phyloP scores from a whole-genome alignment of 2,113 vertebrate genomes.

The Phocoena phocoena region DNA sequence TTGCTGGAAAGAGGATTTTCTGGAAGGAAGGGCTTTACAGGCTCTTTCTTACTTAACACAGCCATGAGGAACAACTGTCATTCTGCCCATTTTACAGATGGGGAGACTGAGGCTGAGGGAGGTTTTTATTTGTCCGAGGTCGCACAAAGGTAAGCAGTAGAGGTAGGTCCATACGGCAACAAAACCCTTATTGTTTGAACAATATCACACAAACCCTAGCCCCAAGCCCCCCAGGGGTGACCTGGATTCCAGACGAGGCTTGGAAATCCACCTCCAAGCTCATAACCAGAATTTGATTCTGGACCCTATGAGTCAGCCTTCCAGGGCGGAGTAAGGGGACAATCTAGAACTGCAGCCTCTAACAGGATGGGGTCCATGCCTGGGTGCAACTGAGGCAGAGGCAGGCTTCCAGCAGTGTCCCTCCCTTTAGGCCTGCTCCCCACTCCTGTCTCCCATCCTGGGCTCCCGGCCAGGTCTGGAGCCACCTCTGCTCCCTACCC shows the following conservation, averaged over 20 bases:
- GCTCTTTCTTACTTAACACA: background rate
- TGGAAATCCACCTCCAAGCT: background rate
- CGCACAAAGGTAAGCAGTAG: background rate
- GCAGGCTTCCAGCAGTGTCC: background rate
- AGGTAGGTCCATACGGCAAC: background rate
- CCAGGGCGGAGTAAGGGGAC: fast-evolving
- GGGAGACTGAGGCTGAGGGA: background rate
- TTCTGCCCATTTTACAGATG: background rate
- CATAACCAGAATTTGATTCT: background rate
- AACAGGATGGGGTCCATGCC: background rate
- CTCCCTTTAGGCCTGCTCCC: background rate
- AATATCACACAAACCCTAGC: background rate
- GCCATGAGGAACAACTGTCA: background rate
- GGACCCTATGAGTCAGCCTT: background rate
- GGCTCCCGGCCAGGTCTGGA: background rate
- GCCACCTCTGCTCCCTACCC: background rate
- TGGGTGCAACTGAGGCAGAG: background rate
- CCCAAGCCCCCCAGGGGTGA: background rate
- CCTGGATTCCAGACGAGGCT: background rate
- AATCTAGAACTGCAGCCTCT: background rate
- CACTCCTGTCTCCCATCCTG: background rate
- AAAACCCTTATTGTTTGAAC: background rate
- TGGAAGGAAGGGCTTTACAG: background rate
- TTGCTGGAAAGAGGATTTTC: background rate
- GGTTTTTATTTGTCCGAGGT: background rate